These are phyloP conservation scores for Papilio polytes DNA, from an alignment of 1,140 invertebrate genomes.

Conservation along the genomic window DNA sequence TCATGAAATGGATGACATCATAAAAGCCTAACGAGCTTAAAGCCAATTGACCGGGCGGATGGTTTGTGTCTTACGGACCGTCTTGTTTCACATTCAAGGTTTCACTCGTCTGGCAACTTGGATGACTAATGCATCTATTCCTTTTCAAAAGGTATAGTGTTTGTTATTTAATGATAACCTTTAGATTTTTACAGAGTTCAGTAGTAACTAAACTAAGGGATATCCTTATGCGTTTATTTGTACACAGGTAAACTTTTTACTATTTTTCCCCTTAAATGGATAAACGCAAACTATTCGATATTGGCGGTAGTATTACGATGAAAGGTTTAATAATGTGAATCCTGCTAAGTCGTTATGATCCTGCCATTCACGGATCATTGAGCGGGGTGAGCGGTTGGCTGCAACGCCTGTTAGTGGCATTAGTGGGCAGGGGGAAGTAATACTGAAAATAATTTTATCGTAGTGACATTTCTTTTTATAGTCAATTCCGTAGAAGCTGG, in stretches of 20 bases:
- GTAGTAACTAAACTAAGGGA: background rate
- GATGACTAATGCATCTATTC: background rate
- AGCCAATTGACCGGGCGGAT: constrained; percentile 72
- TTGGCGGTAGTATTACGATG: background rate
- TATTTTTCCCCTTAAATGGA: background rate
- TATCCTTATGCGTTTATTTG: background rate
- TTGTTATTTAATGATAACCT: background rate
- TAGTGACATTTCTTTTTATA: constrained; percentile 38
- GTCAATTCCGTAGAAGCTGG: constrained; percentile 4
- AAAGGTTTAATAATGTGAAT: constrained; percentile 34
- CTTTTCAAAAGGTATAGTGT: background rate
- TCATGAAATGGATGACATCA: constrained; percentile 74
- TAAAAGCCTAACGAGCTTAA: constrained; percentile 71
- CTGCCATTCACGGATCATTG: constrained; percentile 62
- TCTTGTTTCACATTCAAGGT: background rate
- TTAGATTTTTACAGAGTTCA: background rate
- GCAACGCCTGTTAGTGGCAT: constrained; percentile 38
- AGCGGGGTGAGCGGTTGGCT: constrained; percentile 49
- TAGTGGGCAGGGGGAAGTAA: constrained; percentile 27
- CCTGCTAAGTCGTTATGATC: constrained; percentile 55
- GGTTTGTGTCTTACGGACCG: constrained; percentile 49
- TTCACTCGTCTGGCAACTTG: background rate
- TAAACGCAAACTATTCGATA: background rate
- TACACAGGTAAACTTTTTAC: background rate
- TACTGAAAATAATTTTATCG: constrained; percentile 37